Evolutionary conservation across 2,113 vertebrate species (phyloP).

Genomic region (Zonotrichia leucophrys): DNA sequence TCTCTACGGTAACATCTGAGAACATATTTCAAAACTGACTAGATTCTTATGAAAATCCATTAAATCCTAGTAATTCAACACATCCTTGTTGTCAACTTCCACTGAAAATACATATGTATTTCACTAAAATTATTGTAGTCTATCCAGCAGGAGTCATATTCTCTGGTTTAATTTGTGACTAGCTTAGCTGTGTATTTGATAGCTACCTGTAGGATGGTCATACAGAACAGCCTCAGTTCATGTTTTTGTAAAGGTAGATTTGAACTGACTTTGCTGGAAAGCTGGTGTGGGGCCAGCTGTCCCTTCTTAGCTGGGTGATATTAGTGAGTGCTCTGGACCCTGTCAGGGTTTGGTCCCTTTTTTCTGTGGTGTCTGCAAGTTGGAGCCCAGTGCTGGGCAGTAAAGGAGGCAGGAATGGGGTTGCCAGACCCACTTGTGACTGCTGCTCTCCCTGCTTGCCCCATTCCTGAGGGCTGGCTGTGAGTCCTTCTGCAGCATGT

Average conservation of each 20-base stretch:
- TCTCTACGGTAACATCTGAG: slow-evolving; percentile 17
- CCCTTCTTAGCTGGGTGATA: background rate
- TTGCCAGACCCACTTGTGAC: background rate
- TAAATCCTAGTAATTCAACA: background rate
- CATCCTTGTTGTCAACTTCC: background rate
- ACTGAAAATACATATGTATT: background rate
- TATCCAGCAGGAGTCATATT: background rate
- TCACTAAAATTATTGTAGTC: background rate
- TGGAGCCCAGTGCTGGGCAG: background rate
- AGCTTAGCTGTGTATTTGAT: background rate
- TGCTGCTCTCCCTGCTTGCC: background rate
- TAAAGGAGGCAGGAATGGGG: background rate
- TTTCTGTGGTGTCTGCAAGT: background rate
- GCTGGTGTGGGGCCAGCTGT: background rate
- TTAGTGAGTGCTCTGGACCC: background rate
- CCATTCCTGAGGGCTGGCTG: rapidly evolving
- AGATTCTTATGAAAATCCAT: background rate
- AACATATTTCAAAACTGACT: slow-evolving; percentile 11
- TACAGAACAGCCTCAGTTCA: background rate
- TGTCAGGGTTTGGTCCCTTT: background rate
- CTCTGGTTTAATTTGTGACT: background rate
- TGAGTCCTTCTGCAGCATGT: rapidly evolving
- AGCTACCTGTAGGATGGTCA: background rate
- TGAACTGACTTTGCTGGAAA: background rate
- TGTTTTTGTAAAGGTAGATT: background rate